phyloP scores from a whole-genome alignment of 2,888 invertebrate species.

The Diploptera punctata region DNA sequence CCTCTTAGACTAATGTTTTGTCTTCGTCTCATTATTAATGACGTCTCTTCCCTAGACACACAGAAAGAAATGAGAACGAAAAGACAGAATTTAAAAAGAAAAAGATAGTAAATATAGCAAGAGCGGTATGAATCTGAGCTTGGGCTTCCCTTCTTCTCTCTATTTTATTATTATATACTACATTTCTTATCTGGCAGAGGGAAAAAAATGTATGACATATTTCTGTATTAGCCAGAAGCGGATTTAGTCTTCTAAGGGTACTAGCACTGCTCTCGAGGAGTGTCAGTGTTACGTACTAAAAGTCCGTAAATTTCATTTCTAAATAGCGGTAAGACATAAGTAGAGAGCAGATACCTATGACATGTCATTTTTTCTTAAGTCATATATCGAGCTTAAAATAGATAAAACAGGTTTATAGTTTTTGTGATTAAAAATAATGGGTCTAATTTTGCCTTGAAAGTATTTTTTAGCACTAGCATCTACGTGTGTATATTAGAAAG shows the following conservation, averaged over 20 bases:
- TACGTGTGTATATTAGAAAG: too few relatives aligned
- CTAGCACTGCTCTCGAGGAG: too few relatives aligned
- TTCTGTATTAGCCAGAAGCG: neutral
- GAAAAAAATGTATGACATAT: neutral
- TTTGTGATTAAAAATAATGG: too few relatives aligned
- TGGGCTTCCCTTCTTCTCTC: neutral
- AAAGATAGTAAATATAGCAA: neutral
- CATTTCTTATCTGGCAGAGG: constrained; percentile 12
- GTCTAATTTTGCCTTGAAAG: too few relatives aligned
- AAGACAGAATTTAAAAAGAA: constrained; percentile 14
- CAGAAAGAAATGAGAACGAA: neutral
- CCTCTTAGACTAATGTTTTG: constrained; percentile 26
- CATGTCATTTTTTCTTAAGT: too few relatives aligned
- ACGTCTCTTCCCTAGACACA: neutral
- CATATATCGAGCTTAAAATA: too few relatives aligned
- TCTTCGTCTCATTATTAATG: constrained; percentile 24
- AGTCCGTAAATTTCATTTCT: too few relatives aligned
- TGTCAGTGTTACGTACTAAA: too few relatives aligned
- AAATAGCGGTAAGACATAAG: too few relatives aligned
- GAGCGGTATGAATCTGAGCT: neutral
- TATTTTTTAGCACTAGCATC: too few relatives aligned
- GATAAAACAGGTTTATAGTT: too few relatives aligned
- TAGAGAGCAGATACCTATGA: too few relatives aligned
- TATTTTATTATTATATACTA: constrained; percentile 12
- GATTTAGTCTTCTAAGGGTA: neutral